Conservation (phyloP, 2,113 vertebrate genomes). For the Mobula birostris region DNA sequence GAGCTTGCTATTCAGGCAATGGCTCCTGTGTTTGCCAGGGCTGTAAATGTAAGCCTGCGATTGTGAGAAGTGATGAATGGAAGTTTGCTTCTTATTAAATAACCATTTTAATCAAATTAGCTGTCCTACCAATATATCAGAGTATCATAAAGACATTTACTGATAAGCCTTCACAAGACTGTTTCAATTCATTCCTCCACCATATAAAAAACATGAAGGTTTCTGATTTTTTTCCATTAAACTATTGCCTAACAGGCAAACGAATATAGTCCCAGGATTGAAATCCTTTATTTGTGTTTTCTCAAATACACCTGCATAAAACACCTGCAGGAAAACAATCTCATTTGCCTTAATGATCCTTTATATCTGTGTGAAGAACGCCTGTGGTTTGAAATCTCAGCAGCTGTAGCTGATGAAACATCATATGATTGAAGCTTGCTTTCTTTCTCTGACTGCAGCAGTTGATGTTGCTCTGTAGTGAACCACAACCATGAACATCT, state of each 20-base stretch:
- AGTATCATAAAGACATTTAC: no score
- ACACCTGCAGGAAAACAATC: background rate
- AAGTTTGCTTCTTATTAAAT: background rate
- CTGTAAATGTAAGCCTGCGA: background rate
- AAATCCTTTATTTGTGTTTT: background rate
- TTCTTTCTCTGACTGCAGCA: background rate
- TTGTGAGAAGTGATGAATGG: background rate
- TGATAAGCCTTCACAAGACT: background rate
- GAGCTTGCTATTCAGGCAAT: no score
- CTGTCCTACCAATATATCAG: background rate
- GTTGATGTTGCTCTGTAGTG: no score
- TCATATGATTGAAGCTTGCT: background rate
- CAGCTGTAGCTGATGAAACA: background rate
- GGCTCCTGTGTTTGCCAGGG: no score
- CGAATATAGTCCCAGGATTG: background rate
- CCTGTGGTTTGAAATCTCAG: background rate
- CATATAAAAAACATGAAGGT: background rate
- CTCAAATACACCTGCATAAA: no score
- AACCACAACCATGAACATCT: no score
- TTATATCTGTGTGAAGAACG: background rate
- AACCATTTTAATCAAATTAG: background rate
- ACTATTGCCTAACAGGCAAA: background rate
- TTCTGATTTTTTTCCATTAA: background rate
- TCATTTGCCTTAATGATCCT: background rate
- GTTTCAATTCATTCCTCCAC: background rate